A percentile compares a stretch with the other conserved stretches of the same genome.
phyloP scores from a whole-genome alignment of 2,113 vertebrate species.

The Himantopus leucocephalus region DNA sequence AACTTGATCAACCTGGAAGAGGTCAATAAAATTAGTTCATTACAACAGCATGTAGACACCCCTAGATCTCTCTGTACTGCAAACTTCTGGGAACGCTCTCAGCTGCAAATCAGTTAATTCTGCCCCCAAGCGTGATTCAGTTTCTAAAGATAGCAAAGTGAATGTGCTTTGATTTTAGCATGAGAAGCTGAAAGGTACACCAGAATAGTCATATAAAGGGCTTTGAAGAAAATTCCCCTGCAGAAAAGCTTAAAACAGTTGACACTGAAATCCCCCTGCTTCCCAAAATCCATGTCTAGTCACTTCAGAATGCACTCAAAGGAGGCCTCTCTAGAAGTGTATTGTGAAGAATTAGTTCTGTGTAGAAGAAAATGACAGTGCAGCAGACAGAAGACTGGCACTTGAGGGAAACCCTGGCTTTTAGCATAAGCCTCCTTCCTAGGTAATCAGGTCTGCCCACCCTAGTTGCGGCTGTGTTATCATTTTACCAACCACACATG shows the following conservation, averaged over 20 bases:
- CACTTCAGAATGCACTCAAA: conserved; percentile 17
- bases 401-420: not conserved
- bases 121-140: not conserved
- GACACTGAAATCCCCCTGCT: conserved; percentile 10
- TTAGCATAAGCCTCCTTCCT: not conserved
- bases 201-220: conserved; percentile 6
- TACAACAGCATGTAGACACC: conserved; percentile 18
- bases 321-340: not conserved
- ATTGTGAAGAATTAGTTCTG: not conserved
- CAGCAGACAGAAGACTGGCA: not conserved
- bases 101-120: not conserved
- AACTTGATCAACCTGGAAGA: conserved; percentile 88
- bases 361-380: not conserved
- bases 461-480: not conserved
- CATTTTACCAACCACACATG: not conserved
- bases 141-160: conserved; percentile 30
- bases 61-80: not conserved
- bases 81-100: not conserved
- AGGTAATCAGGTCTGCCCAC: not conserved
- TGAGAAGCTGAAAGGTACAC: conserved; percentile 24
- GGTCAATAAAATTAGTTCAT: conserved; percentile 59
- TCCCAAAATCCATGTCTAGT: conserved; percentile 24
- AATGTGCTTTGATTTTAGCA: conserved; percentile 39
- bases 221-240: conserved; percentile 23
- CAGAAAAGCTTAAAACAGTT: conserved; percentile 40